Evolutionary conservation across 2,797 vertebrate species (phyloP).

Genomic region (Gorsachius magnificus): DNA sequence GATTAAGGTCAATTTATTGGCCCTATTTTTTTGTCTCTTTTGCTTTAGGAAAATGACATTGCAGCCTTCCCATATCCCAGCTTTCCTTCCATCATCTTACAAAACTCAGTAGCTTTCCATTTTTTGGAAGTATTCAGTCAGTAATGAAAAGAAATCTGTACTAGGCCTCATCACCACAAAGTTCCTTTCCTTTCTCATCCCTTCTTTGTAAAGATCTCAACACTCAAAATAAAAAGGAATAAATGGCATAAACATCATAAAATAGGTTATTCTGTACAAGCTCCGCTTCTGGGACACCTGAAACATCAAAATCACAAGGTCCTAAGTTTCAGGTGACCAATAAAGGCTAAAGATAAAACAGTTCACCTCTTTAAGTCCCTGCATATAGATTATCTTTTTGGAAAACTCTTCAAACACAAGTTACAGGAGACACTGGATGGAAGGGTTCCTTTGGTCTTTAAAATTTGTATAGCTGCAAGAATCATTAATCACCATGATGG

Average conservation of each 20-base stretch:
- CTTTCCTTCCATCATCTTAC: not conserved
- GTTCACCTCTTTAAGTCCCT: not conserved
- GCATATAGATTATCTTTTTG: not conserved
- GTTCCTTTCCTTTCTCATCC: not conserved
- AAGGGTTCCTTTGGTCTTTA: not conserved
- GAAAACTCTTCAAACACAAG: not conserved
- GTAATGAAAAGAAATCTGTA: not conserved
- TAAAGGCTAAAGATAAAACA: not conserved
- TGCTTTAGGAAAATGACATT: not conserved
- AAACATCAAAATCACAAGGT: not conserved
- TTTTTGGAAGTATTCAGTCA: not conserved
- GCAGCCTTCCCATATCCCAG: not conserved
- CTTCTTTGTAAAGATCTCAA: not conserved
- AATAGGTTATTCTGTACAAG: not conserved
- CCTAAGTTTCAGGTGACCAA: not conserved
- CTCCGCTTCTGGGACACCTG: not conserved
- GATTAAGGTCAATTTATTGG: not conserved
- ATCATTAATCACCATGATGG: not conserved
- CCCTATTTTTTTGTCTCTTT: not conserved
- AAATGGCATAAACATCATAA: not conserved
- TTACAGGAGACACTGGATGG: not conserved
- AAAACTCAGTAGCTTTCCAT: not conserved
- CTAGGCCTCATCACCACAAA: not conserved
- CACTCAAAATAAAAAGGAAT: not conserved
- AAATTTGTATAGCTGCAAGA: not conserved